phyloP scores from a whole-genome alignment of 2,888 invertebrate genomes.

The Julus scandinavius region DNA sequence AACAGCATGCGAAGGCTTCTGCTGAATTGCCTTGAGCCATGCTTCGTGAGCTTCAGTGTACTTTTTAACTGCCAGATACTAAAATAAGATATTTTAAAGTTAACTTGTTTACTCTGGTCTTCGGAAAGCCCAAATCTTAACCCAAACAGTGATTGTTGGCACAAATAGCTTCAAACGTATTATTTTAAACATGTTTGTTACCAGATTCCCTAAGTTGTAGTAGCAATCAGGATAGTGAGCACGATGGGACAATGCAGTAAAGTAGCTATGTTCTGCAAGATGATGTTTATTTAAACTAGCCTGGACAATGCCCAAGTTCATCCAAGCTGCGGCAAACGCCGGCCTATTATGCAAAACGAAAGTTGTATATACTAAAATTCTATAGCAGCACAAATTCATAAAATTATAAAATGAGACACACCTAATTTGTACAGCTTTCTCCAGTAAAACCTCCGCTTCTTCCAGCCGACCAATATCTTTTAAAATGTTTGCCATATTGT shows the following conservation, averaged over 20 bases:
- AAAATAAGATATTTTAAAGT: no score
- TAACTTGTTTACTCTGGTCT: no score
- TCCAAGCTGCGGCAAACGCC: conserved; percentile 96
- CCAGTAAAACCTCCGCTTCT: conserved; percentile 80
- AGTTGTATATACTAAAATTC: not conserved
- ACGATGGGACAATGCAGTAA: conserved; percentile 80
- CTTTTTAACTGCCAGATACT: conserved; percentile 83
- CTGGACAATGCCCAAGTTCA: conserved; percentile 95
- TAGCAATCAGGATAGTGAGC: conserved; percentile 89
- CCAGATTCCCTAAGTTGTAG: conserved; percentile 95
- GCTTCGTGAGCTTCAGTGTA: conserved; percentile 79
- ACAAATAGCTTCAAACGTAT: no score
- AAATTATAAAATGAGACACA: conserved; percentile 65
- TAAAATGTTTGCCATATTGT: conserved; percentile 88
- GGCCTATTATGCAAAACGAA: conserved; percentile 69
- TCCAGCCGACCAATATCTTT: conserved; percentile 75
- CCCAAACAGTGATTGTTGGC: no score
- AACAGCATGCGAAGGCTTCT: conserved; percentile 81
- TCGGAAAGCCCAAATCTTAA: no score
- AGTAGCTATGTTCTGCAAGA: conserved; percentile 82
- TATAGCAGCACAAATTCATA: not conserved
- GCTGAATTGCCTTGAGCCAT: conserved; percentile 83
- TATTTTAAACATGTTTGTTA: conserved; percentile 65
- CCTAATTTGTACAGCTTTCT: conserved; percentile 79
- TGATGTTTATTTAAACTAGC: conserved; percentile 76